Conservation (phyloP, 2,797 vertebrate genomes). For the Propithecus deckenii region DNA sequence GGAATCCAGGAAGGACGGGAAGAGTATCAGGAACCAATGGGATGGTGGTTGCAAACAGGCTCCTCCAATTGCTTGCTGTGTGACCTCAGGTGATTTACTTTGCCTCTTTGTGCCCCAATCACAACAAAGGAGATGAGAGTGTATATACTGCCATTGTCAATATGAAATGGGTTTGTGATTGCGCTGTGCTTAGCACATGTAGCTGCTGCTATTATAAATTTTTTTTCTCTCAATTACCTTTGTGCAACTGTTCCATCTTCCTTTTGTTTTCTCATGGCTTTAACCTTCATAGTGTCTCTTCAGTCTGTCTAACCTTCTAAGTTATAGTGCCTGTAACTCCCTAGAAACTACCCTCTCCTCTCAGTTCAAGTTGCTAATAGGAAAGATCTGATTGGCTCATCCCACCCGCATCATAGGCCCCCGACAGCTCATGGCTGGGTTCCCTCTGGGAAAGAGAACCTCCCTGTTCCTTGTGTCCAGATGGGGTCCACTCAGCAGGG, state of each 20-base stretch:
- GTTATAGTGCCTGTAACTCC: neutral
- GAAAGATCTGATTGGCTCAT: neutral
- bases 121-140: neutral
- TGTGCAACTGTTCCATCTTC: neutral
- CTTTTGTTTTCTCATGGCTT: neutral
- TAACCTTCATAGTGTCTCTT: neutral
- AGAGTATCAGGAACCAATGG: neutral
- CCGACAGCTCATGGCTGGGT: neutral
- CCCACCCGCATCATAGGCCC: neutral
- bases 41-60: neutral
- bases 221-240: neutral
- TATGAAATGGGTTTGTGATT: neutral
- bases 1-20: neutral
- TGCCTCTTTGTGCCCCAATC: neutral
- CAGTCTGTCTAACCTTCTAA: neutral
- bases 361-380: neutral
- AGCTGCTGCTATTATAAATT: neutral
- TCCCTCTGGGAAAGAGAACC: neutral
- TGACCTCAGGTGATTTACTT: neutral
- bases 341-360: neutral
- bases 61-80: neutral
- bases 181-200: neutral
- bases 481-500: neutral
- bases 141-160: neutral
- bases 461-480: neutral